phyloP scores from a whole-genome alignment of 92 coral and sea anemone species.

The Phenganax subtilis region DNA sequence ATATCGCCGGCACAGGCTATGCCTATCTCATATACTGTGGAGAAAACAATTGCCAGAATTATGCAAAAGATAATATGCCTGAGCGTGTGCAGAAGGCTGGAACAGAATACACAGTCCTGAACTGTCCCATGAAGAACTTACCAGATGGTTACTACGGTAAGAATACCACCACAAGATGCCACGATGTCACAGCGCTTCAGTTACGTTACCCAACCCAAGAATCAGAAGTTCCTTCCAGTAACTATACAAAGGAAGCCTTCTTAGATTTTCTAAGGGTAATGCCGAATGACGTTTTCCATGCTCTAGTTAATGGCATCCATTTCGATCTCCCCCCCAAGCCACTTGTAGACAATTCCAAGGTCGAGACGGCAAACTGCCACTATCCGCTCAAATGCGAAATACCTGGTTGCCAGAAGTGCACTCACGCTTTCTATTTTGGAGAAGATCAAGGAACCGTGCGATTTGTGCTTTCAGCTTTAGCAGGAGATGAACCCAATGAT shows the following conservation, averaged over 20 bases:
- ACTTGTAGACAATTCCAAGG: constrained; percentile 17
- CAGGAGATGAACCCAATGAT: too few species aligned
- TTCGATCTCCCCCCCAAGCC: constrained; percentile 46
- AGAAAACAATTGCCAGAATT: neutral
- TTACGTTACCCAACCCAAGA: constrained; percentile 37
- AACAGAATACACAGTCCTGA: constrained; percentile 36
- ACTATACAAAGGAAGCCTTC: constrained; percentile 16
- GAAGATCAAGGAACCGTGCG: neutral
- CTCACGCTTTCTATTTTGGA: neutral
- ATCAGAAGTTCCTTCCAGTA: constrained; percentile 39
- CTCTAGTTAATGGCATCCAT: constrained; percentile 47
- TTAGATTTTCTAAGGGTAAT: constrained; percentile 21
- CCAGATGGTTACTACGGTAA: constrained; percentile 10
- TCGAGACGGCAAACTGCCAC: neutral
- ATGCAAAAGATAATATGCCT: too few species aligned
- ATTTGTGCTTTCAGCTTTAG: constrained; percentile 15
- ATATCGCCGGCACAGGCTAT: constrained; percentile 40
- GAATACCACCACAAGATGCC: constrained; percentile 24
- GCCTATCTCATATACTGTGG: constrained; percentile 58
- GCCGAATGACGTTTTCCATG: neutral
- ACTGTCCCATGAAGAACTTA: constrained; percentile 46
- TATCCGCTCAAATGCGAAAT: neutral
- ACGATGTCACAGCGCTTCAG: constrained; percentile 36
- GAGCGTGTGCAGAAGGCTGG: too few species aligned
- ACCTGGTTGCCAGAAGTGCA: neutral